These are phyloP conservation scores for Cataglyphis cursor DNA, from an alignment of 2,888 invertebrate species.

Conservation along the genomic window DNA sequence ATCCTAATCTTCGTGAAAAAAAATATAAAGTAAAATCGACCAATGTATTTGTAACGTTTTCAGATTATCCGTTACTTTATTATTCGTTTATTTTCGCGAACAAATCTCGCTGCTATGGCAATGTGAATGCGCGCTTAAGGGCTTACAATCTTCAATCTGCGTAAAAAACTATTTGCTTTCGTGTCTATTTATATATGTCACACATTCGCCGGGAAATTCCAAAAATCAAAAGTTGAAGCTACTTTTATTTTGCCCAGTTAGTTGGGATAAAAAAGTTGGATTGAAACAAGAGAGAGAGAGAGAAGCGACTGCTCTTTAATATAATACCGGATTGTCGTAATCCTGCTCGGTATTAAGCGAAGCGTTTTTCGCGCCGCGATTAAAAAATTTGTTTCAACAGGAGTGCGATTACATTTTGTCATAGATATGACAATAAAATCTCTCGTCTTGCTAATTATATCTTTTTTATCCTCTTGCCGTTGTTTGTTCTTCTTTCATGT, in stretches of 20 bases:
- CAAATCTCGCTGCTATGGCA: conserved; percentile 13
- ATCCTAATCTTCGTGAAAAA: conserved; percentile 25
- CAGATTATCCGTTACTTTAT: conserved; percentile 36
- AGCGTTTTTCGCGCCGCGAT: conserved; percentile 49
- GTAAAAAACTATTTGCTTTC: conserved; percentile 15
- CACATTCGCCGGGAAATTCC: conserved; percentile 10
- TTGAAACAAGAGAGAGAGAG: conserved; percentile 53
- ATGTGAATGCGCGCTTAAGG: conserved; percentile 26
- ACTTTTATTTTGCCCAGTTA: conserved; percentile 32
- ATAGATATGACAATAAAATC: conserved; percentile 70
- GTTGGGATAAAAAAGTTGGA: conserved; percentile 15
- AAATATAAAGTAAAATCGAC: neutral
- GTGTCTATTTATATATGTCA: neutral
- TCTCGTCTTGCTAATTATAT: conserved; percentile 68
- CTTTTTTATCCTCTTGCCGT: conserved; percentile 32
- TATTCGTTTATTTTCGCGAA: conserved; percentile 26
- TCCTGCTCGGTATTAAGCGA: conserved; percentile 51
- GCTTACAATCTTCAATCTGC: conserved; percentile 27
- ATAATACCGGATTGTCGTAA: conserved; percentile 53
- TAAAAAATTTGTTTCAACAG: conserved; percentile 58
- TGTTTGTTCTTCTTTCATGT: neutral
- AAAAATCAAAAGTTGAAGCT: conserved; percentile 33
- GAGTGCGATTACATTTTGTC: conserved; percentile 56
- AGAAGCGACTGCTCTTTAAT: conserved; percentile 59
- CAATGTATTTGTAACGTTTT: conserved; percentile 24